Conservation (phyloP, 2,113 vertebrate genomes). For the Progne subis region DNA sequence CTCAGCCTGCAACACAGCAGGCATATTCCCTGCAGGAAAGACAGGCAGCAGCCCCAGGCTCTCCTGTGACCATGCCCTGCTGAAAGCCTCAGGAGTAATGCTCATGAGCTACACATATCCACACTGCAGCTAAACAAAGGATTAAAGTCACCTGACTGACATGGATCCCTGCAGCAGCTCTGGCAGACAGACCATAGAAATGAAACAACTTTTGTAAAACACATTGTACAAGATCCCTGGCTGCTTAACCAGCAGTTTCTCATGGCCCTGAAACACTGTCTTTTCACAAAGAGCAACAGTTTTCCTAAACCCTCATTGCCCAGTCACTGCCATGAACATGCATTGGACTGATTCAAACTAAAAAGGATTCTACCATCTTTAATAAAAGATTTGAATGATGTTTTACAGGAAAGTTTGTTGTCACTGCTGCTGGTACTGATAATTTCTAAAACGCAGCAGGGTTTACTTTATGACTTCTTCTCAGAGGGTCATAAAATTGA, state of each 20-base stretch:
- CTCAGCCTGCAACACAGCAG: background rate
- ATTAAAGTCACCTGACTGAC: background rate
- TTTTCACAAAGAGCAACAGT: background rate
- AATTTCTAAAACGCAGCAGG: background rate
- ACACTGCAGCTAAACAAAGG: background rate
- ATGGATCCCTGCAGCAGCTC: background rate
- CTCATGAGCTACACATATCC: background rate
- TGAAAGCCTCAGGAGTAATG: background rate
- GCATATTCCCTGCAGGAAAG: background rate
- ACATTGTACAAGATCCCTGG: background rate
- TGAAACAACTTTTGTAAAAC: background rate
- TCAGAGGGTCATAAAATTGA: background rate
- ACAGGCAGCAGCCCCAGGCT: background rate
- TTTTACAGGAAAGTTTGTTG: background rate
- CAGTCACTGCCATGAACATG: background rate
- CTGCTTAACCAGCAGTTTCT: background rate
- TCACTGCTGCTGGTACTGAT: background rate
- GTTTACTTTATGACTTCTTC: background rate
- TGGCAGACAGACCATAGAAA: background rate
- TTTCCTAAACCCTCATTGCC: background rate
- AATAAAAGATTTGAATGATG: background rate
- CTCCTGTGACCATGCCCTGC: background rate
- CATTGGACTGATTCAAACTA: background rate
- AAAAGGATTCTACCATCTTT: background rate
- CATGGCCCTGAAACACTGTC: background rate